Evolutionary conservation across 2,113 vertebrate species (phyloP), one percentile per base, ranked within the genome.

Genomic region (Chrysemys picta): DNA sequence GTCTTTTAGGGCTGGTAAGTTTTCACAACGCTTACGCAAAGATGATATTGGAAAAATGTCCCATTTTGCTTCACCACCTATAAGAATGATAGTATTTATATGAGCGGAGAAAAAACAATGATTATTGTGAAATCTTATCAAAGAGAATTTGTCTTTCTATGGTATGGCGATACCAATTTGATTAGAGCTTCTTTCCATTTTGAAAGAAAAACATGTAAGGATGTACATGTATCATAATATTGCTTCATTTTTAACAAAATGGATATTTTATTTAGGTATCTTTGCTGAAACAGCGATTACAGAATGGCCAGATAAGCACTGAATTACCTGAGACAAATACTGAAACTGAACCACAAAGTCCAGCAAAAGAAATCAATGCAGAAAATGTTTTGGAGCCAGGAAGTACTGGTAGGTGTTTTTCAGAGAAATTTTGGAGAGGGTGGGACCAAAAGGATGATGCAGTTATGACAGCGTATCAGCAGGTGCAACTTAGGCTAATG

Each of bases 211-310:
- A 87, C 14, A 35, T 35, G 10, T 17, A 22, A 62, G 42, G n/a
- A 72, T n/a, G n/a, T 22, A 38, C 10, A n/a, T 62, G 21, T 90
- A 6, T 38, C 72, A 47, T 89, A 75, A 50, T 89, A 84, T 80
- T 12, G 5, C 72, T 90, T 12, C 3, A 0, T 2, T 75, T 72
- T 91, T 89, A 91, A 90, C 78, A 49, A 87, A 93, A 78, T 88
- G 3, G n/a, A 14, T 10, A 1, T 94, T 93, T 95, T 95, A 21
- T 95, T 91, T 96, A 99, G 99, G 99, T 99, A 82, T 98, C 96
- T 3, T 97, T 99, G 92, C 98, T 99, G 96, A 99, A 99, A 95
- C 99, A 99, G 89, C 98, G 98, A 45, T 94, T 98, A 65, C 98
- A 98, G 69, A 98, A 97, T 42, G 96, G 97, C 27, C 97, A 98